Evolutionary conservation across 2,797 vertebrate genomes (phyloP), one percentile per base, ranked within the genome.

Genomic region (Poliocrania exsul): DNA sequence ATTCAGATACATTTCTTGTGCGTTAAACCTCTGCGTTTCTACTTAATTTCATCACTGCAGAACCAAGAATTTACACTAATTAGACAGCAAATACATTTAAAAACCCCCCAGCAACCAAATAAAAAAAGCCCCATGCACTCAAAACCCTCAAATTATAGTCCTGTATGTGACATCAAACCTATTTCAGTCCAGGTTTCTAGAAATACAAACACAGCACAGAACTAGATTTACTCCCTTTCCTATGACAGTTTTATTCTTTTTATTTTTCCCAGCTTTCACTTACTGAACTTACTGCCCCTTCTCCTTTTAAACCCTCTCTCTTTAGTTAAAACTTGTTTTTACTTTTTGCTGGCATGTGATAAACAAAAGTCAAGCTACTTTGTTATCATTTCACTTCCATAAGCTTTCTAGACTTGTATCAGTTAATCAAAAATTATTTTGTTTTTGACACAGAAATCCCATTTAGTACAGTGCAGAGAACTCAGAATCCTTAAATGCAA

Each of bases 51-150:
- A 9, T 44, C 13, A 50, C 5, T 58, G 15, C 3, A 62, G 4
- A 82, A 77, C 7, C 6, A 79, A 71, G 29, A 72, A 85, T 69
- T 64, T 60, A 65, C 23, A 72, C 2, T 69, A 57, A 64, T 60
- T 53, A 64, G 19, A 60, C 5, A 65, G 42, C 3, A 50, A 46
- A 54, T 11, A 49, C 5, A 78, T 12, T 9, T 3, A 3, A 18
- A 51, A 65, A 31, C 26, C 1, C 0, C 2, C 5, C 40, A 35
- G 4, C 7, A n/a, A 60, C 13, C 9, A 49, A 61, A 79, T 40
- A 2, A 53, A 23, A 53, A 64, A 29, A 33, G 5, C 1, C 3
- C 9, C 18, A 35, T 2, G 50, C 5, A 35, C 9, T 57, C 16
- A 67, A 82, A 73, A 24, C 5, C 2, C 5, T 70, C 21, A n/a